Evolutionary conservation across 1,140 invertebrate genomes (phyloP), one percentile per base, ranked within the genome.

Genomic region (Drosophila sp.): DNA sequence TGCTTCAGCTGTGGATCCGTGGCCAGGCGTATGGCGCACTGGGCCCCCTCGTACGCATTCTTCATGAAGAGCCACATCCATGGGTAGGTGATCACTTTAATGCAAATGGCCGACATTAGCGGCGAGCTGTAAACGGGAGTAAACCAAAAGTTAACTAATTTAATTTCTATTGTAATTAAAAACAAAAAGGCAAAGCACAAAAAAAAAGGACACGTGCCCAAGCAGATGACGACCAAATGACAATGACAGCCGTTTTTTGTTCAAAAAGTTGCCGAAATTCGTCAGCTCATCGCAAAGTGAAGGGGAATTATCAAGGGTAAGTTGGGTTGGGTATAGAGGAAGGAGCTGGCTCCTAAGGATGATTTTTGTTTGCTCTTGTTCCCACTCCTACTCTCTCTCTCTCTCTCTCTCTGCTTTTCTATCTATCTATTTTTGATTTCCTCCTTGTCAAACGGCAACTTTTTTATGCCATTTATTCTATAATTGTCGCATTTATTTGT

Each of bases 21-120:
- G 6, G 95, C 94, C 58, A 94, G 92, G 80, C 94, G 95, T 44
- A 96, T 80, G 50, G 94, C 93, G 30, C 94, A 95, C 87, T 96
- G 95, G 55, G 95, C 94, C 11, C 96, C 96, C 91, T 95, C 94
- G 54, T 87, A 80, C 3, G 95, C 93, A 66, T 93, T 95, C 91
- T 95, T 95, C 56, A 95, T 91, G 80, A 96, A 94, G 10, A 95
- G 85, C 94, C 94, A 96, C 72, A 95, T 91, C 80, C 95, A 92
- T 0, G 95, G 95, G 82, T 92, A 93, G 55, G 95, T 92, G 55
- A 95, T 92, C 41, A 94, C 77, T 82, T 92, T 92, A 7, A 93
- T 92, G 71, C 92, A 89, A 74, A 92, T 87, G 58, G 92, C 91
- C 47, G 85, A 92, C 89, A 92, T 93, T 55, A 94, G 77, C 27